Evolutionary conservation across 1,140 invertebrate genomes (phyloP), one percentile per base, ranked within the genome.

Genomic region (Leptoteleia sp.): DNA sequence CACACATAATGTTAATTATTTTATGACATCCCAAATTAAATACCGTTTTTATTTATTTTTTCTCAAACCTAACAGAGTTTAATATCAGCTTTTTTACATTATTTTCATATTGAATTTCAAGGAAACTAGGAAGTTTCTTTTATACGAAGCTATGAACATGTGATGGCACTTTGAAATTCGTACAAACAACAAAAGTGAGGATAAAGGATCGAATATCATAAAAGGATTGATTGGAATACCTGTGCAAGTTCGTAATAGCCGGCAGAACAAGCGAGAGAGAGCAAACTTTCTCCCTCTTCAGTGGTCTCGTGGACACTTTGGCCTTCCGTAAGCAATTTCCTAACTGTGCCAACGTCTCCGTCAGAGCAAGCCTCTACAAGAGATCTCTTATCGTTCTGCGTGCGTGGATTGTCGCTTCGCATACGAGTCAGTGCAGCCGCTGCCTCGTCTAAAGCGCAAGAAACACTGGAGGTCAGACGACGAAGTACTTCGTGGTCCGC

Each of bases 191-290:
- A n/a, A n/a, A n/a, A n/a, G n/a, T n/a, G n/a, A 22, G 19, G 5
- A 22, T 22, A 22, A 22, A 22, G 19, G n/a, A n/a, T n/a, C n/a
- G n/a, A n/a, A n/a, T n/a, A n/a, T n/a, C n/a, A n/a, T n/a, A n/a
- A n/a, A n/a, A n/a, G n/a, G n/a, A n/a, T n/a, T n/a, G n/a, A n/a
- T n/a, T n/a, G n/a, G n/a, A n/a, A n/a, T 7, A 95, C 94, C 92
- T 97, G 96, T 68, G 96, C 96, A 75, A 98, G 91, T 88, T 98
- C 96, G 90, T 95, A 97, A 90, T 97, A 97, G 25, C 97, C 97
- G 38, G 96, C 96, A 50, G 95, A 96, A 89, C 96, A 98, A 42
- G 97, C 96, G 73, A 98, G 92, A 8, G 96, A 97, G 19, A 98
- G 91, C 37, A 98, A 90, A 83, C 95, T 96, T 88, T 98, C 96